Conservation (phyloP, 2,888 invertebrate genomes). For the Cylloceria caligata region DNA sequence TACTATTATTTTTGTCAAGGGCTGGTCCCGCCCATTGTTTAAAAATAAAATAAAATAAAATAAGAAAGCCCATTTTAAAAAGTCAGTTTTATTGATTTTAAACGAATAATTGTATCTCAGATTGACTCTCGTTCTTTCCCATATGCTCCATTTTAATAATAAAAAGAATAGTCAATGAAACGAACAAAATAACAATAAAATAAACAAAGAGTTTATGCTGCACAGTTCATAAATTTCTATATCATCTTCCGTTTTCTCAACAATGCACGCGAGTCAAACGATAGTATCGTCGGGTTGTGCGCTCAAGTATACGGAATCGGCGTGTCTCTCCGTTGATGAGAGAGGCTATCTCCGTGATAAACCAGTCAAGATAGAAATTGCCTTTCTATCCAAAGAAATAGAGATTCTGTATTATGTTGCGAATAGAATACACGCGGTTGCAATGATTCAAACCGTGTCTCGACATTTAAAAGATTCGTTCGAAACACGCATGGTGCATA, state of each 20-base stretch:
- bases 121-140: too few species aligned
- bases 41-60: too few species aligned
- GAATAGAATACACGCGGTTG: conserved; percentile 60
- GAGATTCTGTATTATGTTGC: conserved; percentile 52
- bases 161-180: not conserved
- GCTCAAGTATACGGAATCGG: conserved; percentile 38
- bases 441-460: conserved; percentile 64
- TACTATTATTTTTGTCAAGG: too few species aligned
- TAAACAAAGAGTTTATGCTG: too few species aligned
- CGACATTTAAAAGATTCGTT: conserved; percentile 67
- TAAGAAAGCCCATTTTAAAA: too few species aligned
- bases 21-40: too few species aligned
- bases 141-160: not conserved
- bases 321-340: conserved; percentile 60
- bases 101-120: too few species aligned
- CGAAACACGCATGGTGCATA: conserved; percentile 58
- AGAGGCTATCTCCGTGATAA: conserved; percentile 56
- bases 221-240: too few species aligned
- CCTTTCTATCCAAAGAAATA: conserved; percentile 57
- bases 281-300: conserved; percentile 21
- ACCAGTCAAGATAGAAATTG: conserved; percentile 64
- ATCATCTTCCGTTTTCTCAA: not conserved
- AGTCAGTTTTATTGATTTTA: too few species aligned
- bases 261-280: conserved; percentile 11
- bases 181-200: too few species aligned